Evolutionary conservation across 2,113 vertebrate species (phyloP).

Genomic region (Oreotrochilus melanogaster): DNA sequence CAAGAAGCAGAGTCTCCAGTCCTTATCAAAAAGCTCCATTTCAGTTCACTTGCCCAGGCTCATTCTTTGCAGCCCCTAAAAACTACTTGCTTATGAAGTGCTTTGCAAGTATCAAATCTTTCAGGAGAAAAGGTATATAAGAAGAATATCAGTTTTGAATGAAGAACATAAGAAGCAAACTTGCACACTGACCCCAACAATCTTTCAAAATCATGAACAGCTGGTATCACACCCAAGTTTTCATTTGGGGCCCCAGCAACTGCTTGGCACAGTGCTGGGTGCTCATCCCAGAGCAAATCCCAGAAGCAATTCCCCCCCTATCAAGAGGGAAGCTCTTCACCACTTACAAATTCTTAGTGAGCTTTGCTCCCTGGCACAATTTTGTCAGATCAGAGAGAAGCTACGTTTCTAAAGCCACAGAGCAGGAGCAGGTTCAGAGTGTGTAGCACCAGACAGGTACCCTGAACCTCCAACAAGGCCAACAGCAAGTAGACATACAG

Average conservation of each 20-base stretch:
- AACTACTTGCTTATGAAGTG: neutral
- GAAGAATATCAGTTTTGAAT: neutral
- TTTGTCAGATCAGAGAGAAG: neutral
- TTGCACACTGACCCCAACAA: neutral
- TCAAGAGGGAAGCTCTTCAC: neutral
- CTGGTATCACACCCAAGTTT: neutral
- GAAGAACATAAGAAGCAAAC: too few species aligned
- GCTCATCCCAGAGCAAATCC: neutral
- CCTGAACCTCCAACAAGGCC: neutral
- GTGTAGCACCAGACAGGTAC: neutral
- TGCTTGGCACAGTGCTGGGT: neutral
- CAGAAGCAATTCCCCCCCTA: rapidly evolving
- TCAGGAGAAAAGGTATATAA: neutral
- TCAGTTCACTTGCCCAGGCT: neutral
- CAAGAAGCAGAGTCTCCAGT: neutral
- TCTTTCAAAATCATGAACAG: neutral
- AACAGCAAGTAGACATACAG: neutral
- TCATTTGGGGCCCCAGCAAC: rapidly evolving
- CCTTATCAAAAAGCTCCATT: neutral
- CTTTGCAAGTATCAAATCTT: neutral
- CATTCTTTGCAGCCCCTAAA: neutral
- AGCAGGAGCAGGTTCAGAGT: neutral
- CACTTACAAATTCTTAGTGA: neutral
- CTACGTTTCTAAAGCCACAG: rapidly evolving
- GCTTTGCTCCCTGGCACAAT: neutral